Conservation (phyloP, 2,888 invertebrate genomes). For the Thalpophila matura region DNA sequence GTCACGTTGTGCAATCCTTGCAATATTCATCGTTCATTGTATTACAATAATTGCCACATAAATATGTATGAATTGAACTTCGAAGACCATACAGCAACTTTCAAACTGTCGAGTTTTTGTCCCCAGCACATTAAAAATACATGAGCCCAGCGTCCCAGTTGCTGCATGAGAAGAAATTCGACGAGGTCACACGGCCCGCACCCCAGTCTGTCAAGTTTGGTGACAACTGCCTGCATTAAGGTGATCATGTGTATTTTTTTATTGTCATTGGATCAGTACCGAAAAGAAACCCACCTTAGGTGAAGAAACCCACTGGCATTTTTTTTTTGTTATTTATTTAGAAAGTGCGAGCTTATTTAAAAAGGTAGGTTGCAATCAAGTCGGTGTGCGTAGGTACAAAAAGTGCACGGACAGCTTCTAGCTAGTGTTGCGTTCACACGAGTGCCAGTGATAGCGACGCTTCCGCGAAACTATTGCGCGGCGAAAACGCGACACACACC, state of each 20-base stretch:
- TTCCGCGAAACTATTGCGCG: constrained; percentile 82
- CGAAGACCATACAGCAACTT: constrained; percentile 78
- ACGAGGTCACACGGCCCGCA: constrained; percentile 67
- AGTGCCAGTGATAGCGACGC: constrained; percentile 70
- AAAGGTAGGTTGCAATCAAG: constrained; percentile 46
- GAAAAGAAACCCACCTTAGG: constrained; percentile 30
- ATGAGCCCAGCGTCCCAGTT: constrained; percentile 74
- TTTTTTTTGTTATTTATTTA: constrained; percentile 48
- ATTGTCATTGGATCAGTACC: constrained; percentile 42
- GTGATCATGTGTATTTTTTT: constrained; percentile 61
- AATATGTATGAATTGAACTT: constrained; percentile 86
- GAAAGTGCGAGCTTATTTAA: constrained; percentile 57
- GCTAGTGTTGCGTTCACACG: constrained; percentile 70
- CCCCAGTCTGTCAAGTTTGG: constrained; percentile 63
- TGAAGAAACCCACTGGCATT: constrained; percentile 16
- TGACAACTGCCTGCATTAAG: constrained; percentile 59
- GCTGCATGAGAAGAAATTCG: constrained; percentile 69
- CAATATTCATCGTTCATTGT: constrained; percentile 86
- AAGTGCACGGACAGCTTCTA: constrained; percentile 75
- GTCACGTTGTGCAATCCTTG: constrained; percentile 76
- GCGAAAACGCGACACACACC: constrained; percentile 74
- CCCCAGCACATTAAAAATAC: constrained; percentile 82
- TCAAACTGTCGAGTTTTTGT: constrained; percentile 85
- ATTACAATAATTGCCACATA: constrained; percentile 86
- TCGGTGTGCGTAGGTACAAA: constrained; percentile 62